Base-by-base conservation (phyloP, 2,113 vertebrate genomes). In the Marcusenius ussheri region DNA sequence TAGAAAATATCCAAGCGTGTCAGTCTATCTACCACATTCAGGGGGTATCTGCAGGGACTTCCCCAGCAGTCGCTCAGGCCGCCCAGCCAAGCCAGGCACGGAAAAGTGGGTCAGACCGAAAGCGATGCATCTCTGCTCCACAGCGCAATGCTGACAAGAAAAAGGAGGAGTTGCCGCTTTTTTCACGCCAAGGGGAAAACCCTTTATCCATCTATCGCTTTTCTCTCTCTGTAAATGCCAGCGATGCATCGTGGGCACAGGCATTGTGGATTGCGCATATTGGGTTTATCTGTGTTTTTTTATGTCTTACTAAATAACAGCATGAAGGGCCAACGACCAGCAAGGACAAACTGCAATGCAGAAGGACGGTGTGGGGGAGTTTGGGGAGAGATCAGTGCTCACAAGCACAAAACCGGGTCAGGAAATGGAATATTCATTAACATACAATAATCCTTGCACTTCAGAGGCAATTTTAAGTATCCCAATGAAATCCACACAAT, bases 241-340 rank as follows among this genome's bases (percentile, higher is more conserved):
- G 50, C 11, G 7, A 24, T 27, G 5, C 24, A 24, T 84, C 46
- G 50, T 35, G 31, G 50, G 50, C 50, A 35, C 50, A 10, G 13
- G 15, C 50, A 87, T 88, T 94, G 93, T 95, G 93, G 93, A 96
- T 95, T 21, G 53, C 3, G 93, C 93, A 94, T 94, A 95, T 95
- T 93, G 94, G 94, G 96, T 94, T 95, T 95, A 96, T 96, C 96
- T 93, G 94, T 94, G 15, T 46, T 24, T 94, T 95, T 96, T 95
- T 96, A 95, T 96, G 96, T 96, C 96, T 95, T 95, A 94, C 93
- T 95, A 96, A 96, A 96, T 95, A 96, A 96, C 95, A 95, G 95
- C 94, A 95, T 96, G 95, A 95, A 94, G 94, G 96, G 95, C 95
- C 95, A 95, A 95, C 96, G 94, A 93, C 94, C 93, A 93, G 92